Percentiles rank a stretch among this genome's conserved stretches.
phyloP scores from a whole-genome alignment of 2,888 invertebrate species.

The Pristionchus japonicus region DNA sequence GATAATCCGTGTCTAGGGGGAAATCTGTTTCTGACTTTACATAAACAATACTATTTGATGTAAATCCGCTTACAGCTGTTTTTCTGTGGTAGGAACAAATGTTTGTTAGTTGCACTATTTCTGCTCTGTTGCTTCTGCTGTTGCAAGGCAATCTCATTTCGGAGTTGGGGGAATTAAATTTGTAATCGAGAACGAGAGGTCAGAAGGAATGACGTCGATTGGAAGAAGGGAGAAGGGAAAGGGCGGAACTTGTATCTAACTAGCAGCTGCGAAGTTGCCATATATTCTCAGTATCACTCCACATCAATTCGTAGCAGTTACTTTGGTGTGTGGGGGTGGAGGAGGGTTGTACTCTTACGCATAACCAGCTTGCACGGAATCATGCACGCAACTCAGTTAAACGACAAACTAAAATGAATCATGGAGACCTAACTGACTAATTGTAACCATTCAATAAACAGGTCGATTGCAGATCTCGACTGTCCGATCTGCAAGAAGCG shows the following conservation, averaged over 20 bases:
- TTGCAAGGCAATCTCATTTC: neutral
- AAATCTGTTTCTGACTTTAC: neutral
- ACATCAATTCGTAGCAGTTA: neutral
- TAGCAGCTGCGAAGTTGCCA: neutral
- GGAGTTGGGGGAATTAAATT: neutral
- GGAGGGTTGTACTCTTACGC: neutral
- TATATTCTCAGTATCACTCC: neutral
- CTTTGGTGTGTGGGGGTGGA: neutral
- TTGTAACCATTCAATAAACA: too few relatives aligned
- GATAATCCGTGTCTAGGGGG: neutral
- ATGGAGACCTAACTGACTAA: too few relatives aligned
- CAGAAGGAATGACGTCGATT: neutral
- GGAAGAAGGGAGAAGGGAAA: neutral
- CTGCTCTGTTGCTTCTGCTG: neutral
- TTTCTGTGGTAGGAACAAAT: neutral
- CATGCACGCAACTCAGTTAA: too few relatives aligned
- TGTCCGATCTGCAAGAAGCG: constrained; percentile 99
- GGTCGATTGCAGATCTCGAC: constrained; percentile 87
- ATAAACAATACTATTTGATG: neutral
- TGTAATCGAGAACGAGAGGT: neutral
- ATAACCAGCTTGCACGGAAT: neutral
- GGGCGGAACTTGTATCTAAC: neutral
- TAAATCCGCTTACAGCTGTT: neutral
- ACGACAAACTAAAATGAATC: too few relatives aligned
- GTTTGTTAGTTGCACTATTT: neutral